phyloP scores from a whole-genome alignment of 2,888 invertebrate genomes.

The Hypolimnas misippus region DNA sequence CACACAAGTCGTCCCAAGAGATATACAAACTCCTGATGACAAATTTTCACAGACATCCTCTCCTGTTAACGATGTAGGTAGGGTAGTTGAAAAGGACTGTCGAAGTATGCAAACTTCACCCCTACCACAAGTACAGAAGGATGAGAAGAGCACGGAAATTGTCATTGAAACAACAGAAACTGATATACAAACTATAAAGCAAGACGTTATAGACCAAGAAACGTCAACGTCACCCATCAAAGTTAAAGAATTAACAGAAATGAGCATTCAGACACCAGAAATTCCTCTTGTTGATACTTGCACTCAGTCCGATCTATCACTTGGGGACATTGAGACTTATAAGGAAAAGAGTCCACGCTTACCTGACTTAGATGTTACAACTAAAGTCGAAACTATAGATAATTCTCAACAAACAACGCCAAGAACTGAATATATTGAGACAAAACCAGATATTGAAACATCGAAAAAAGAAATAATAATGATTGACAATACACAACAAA shows the following conservation, averaged over 20 bases:
- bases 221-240: slow-evolving; percentile 69
- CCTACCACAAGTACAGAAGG: slow-evolving; percentile 56
- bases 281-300: slow-evolving; percentile 63
- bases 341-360: slow-evolving; percentile 24
- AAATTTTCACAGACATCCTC: slow-evolving; percentile 80
- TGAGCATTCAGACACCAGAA: slow-evolving; percentile 71
- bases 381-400: slow-evolving; percentile 41
- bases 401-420: slow-evolving; percentile 55
- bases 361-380: slow-evolving; percentile 18
- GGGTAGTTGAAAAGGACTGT: slow-evolving; percentile 59
- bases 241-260: slow-evolving; percentile 61
- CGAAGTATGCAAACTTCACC: slow-evolving; percentile 85
- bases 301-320: slow-evolving; percentile 72
- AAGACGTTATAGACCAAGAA: slow-evolving; percentile 65
- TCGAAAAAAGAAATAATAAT: slow-evolving; percentile 44
- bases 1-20: slow-evolving; percentile 79
- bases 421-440: slow-evolving; percentile 40
- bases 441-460: slow-evolving; percentile 38
- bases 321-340: slow-evolving; percentile 47
- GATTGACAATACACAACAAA: slow-evolving; percentile 73
- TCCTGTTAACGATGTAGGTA: slow-evolving; percentile 48
- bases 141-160: slow-evolving; percentile 72
- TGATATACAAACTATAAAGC: slow-evolving; percentile 66
- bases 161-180: slow-evolving; percentile 68
- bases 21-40: slow-evolving; percentile 67